Evolutionary conservation across 92 coral and sea anemone genomes (phyloP), one percentile per base, ranked within the genome.

Genomic region (Siderastrea radians): DNA sequence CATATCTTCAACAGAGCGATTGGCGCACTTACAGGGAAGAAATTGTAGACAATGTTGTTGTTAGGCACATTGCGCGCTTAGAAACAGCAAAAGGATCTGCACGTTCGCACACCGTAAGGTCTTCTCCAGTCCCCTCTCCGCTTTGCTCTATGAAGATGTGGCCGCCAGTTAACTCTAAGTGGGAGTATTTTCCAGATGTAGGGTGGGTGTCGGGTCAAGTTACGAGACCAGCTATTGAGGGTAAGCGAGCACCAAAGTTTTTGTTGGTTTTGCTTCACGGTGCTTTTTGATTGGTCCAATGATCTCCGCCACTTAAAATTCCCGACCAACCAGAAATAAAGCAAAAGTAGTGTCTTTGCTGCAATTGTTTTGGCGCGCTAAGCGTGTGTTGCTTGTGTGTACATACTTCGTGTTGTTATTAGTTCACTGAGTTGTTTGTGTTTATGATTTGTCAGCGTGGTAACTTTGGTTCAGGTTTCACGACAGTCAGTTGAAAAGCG

Each of bases 21-120:
- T 97, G 99, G 99, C 89, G 94, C 16, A 88, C 96, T 3, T 97
- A 97, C 85, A 90, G 98, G 71, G 99, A 97, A 77, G 96, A 91
- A 52, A 90, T 95, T 26, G 98, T 95, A 5, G 98, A 95, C 65
- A 91, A 91, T 72, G 77, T 95, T 10, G 90, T 95, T 60, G 90
- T 88, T 68, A 81, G 92, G 69, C 85, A 91, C 81, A 74, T 87
- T 2, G 90, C 84, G 26, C 78, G 71, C 38, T 59, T 81, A 63
- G 98, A 95, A 72, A 89, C 92, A 9, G 90, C 94, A n/a, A 91
- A 85, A 77, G 98, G 96, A 10, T 85, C 88, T 13, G 77, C 93
- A 67, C 90, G 98, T 62, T 80, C 95, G 44, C 91, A 81, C 26
- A 72, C 59, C 19, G 87, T 86, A 4, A 80, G 86, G 75, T 78